Conservation (phyloP, 2,888 invertebrate genomes). For the Lottia scabra region DNA sequence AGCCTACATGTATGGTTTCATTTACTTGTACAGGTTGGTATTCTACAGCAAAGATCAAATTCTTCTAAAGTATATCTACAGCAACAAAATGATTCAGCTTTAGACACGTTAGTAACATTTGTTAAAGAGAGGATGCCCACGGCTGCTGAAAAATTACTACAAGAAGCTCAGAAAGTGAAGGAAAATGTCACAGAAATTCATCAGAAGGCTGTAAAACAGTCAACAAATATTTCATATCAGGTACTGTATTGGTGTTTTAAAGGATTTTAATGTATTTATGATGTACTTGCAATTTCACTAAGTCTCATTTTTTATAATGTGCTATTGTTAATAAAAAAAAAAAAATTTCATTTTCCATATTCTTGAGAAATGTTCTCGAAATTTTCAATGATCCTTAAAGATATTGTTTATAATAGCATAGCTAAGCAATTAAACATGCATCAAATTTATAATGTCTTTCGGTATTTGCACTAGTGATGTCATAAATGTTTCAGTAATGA, state of each 20-base stretch:
- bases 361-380: too few relatives aligned
- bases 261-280: too few relatives aligned
- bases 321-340: too few relatives aligned
- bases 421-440: too few relatives aligned
- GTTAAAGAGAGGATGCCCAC: conserved; percentile 40
- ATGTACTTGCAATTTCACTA: too few relatives aligned
- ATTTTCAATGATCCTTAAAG: too few relatives aligned
- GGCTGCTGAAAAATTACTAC: conserved; percentile 16
- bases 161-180: conserved; percentile 21
- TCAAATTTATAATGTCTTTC: too few relatives aligned
- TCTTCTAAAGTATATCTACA: conserved; percentile 56
- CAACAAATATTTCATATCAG: conserved; percentile 35
- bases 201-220: conserved; percentile 24
- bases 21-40: conserved; percentile 49
- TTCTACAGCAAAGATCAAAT: conserved; percentile 50
- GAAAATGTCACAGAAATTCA: conserved; percentile 30
- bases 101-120: conserved; percentile 42
- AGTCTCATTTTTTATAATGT: too few relatives aligned
- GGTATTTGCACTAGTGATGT: too few relatives aligned
- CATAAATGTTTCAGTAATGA: too few relatives aligned
- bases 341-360: too few relatives aligned
- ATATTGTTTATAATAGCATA: too few relatives aligned
- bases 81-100: conserved; percentile 47
- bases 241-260: conserved; percentile 14
- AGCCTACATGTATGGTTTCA: neutral